phyloP scores from a whole-genome alignment of 2,113 vertebrate species.

The Erpornis zantholeuca region DNA sequence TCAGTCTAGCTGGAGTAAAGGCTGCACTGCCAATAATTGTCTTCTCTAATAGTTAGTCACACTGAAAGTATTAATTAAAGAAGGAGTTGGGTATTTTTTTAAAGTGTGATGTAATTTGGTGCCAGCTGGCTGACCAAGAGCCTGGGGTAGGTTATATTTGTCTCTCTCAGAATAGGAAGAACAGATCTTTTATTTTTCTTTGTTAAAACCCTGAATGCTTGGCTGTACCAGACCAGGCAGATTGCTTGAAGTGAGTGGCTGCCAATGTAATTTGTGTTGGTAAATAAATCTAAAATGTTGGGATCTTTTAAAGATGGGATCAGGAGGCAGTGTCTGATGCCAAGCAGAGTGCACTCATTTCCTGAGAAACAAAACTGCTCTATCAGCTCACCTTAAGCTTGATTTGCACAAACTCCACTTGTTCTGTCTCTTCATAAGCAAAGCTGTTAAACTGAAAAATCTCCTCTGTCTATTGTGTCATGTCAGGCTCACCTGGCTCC shows the following conservation, averaged over 20 bases:
- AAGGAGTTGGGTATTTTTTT: not conserved
- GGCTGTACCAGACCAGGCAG: constrained; percentile 33
- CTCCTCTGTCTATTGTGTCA: not conserved
- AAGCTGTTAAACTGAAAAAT: constrained; percentile 28
- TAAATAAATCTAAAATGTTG: constrained; percentile 61
- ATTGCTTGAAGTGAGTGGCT: constrained; percentile 41
- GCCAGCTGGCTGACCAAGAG: constrained; percentile 22
- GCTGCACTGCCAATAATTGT: not conserved
- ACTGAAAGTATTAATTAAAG: constrained; percentile 27
- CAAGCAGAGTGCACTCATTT: constrained; percentile 2
- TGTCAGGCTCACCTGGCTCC: not conserved
- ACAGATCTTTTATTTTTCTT: constrained; percentile 35
- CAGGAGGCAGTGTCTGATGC: not conserved
- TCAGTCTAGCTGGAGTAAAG: not conserved
- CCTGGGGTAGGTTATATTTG: not conserved
- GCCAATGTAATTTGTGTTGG: constrained; percentile 54
- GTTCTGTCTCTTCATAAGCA: not conserved
- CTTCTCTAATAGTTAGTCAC: not conserved
- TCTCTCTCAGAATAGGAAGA: not conserved
- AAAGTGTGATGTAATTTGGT: not conserved
- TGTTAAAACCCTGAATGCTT: constrained; percentile 1
- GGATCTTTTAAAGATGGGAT: constrained; percentile 29
- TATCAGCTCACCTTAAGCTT: constrained; percentile 30
- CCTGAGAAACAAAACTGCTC: constrained; percentile 27
- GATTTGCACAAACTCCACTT: constrained; percentile 19